phyloP scores from a whole-genome alignment of 64 coral and sea anemone genomes.

The Trachythela sp. region DNA sequence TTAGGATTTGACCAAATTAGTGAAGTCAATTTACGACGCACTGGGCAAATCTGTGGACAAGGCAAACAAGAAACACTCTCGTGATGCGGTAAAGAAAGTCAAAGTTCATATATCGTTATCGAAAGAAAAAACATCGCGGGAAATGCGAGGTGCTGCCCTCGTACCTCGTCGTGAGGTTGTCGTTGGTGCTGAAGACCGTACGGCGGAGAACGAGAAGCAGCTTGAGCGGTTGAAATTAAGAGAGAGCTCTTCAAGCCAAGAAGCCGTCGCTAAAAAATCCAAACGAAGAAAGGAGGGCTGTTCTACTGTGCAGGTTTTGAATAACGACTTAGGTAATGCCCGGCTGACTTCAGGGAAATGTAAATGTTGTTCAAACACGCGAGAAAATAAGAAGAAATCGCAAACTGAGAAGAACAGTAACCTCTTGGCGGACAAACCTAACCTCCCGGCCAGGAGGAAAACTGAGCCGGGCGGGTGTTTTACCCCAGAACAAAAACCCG shows the following conservation, averaged over 20 bases:
- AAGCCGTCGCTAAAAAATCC: background rate
- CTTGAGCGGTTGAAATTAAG: background rate
- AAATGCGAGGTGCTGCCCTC: constrained; percentile 4
- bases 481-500: background rate
- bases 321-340: background rate
- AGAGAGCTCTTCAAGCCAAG: background rate
- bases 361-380: background rate
- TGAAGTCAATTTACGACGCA: constrained; percentile 2
- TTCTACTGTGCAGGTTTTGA: constrained; percentile 8
- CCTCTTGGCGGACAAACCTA: background rate
- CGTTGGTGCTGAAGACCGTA: background rate
- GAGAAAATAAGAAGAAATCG: background rate
- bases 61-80: background rate
- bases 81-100: background rate
- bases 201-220: background rate
- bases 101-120: constrained; percentile 4
- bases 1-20: constrained; percentile 7
- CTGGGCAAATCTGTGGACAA: background rate
- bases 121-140: background rate
- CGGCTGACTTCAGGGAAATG: background rate
- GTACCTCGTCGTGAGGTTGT: constrained; percentile 6
- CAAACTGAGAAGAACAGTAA: constrained; percentile 20
- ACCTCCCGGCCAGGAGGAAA: background rate
- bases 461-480: background rate
- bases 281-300: background rate